phyloP scores from a whole-genome alignment of 1,140 invertebrate species.

The Reticulitermes speratus region DNA sequence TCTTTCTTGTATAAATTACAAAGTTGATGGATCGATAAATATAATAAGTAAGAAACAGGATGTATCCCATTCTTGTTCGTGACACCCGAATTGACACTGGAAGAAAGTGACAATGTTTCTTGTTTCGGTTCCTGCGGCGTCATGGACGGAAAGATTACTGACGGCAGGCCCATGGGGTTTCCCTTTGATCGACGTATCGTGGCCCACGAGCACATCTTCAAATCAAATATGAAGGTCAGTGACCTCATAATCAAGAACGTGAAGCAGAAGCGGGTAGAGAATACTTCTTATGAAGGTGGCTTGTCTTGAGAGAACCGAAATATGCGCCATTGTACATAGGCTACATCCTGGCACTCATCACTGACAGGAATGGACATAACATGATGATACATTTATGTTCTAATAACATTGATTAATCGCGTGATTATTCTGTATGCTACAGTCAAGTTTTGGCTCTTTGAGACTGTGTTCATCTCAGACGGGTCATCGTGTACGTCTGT shows the following conservation, averaged over 20 bases:
- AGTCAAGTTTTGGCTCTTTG: too few species aligned
- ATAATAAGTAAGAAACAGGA: too few species aligned
- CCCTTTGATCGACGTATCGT: slow-evolving; percentile 51
- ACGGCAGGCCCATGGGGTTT: slow-evolving; percentile 50
- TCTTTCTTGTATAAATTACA: too few species aligned
- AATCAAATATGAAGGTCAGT: slow-evolving; percentile 48
- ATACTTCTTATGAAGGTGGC: background rate
- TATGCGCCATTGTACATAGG: too few species aligned
- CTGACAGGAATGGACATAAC: too few species aligned
- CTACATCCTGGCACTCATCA: too few species aligned
- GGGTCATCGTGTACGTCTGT: too few species aligned
- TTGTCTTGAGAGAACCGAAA: background rate
- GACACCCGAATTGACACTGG: background rate
- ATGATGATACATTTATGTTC: too few species aligned
- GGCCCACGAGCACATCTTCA: slow-evolving; percentile 44
- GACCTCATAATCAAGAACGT: slow-evolving; percentile 46
- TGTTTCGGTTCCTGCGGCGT: slow-evolving; percentile 45
- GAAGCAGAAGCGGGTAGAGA: background rate
- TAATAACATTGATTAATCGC: too few species aligned
- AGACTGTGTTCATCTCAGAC: too few species aligned
- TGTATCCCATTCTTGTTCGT: background rate
- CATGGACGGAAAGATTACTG: slow-evolving; percentile 43
- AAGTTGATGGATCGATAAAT: too few species aligned
- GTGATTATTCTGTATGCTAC: too few species aligned
- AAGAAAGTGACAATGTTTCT: background rate